phyloP scores from a whole-genome alignment of 1,140 invertebrate genomes.

The Caenorhabditis inopinata region DNA sequence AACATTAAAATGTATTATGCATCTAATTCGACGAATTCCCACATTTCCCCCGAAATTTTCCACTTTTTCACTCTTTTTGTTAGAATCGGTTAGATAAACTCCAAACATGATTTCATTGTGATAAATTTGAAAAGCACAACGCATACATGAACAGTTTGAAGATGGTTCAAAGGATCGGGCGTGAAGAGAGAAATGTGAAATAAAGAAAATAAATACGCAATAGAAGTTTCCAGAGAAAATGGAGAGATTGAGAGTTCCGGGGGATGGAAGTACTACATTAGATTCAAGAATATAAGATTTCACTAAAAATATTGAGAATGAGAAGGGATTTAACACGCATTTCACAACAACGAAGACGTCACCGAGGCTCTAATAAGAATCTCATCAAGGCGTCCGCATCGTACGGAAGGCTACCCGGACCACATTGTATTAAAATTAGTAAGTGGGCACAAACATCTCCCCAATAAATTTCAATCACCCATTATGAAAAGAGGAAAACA shows the following conservation, averaged over 20 bases:
- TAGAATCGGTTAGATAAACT: not conserved
- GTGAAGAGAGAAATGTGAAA: not conserved
- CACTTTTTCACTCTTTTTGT: too few relatives aligned
- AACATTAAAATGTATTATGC: not conserved
- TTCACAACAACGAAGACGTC: not conserved
- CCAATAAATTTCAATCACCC: constrained; percentile 10
- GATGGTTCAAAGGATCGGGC: not conserved
- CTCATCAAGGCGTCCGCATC: not conserved
- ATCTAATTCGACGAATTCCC: not conserved
- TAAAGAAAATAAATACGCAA: not conserved
- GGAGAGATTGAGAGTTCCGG: not conserved
- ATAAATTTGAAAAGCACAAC: constrained; percentile 12
- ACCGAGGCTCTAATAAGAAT: not conserved
- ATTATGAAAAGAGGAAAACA: constrained; percentile 8
- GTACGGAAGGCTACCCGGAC: constrained; percentile 7
- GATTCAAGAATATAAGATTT: not conserved
- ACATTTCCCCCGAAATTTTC: not conserved
- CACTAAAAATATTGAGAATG: not conserved
- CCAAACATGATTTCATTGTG: constrained; percentile 30
- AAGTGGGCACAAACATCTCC: not conserved
- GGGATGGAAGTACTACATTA: not conserved
- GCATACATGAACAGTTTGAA: constrained; percentile 13
- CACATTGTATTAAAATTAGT: constrained; percentile 35
- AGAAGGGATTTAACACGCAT: constrained; percentile 26
- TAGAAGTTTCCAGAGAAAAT: not conserved